Conservation (phyloP, 2,888 invertebrate species). For the Chorisops tibialis region DNA sequence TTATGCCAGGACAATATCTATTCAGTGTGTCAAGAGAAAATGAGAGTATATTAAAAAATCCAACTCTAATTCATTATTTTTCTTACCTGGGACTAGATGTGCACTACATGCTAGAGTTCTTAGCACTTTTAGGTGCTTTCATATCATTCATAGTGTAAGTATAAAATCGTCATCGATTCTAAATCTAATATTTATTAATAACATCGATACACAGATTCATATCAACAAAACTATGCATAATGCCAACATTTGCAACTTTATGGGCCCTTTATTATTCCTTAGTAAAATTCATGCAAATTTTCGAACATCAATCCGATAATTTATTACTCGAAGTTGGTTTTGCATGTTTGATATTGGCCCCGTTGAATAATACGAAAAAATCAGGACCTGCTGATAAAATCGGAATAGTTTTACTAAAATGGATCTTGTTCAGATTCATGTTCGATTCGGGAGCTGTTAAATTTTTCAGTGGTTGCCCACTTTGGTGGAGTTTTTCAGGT, state of each 20-base stretch:
- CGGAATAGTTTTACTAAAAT: constrained; percentile 53
- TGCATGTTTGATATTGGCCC: constrained; percentile 66
- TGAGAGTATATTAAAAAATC: constrained; percentile 56
- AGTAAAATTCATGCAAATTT: constrained; percentile 70
- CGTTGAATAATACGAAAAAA: constrained; percentile 52
- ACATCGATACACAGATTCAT: too few species aligned
- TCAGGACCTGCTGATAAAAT: constrained; percentile 33
- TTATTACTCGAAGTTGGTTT: constrained; percentile 72
- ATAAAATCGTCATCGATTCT: not conserved
- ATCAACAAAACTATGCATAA: constrained; percentile 59
- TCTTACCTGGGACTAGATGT: constrained; percentile 63
- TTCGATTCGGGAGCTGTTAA: constrained; percentile 71
- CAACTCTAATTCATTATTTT: constrained; percentile 65
- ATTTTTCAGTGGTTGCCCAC: constrained; percentile 65
- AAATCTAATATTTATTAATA: too few species aligned
- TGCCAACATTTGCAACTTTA: constrained; percentile 60
- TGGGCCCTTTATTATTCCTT: constrained; percentile 71
- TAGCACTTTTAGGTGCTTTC: constrained; percentile 61
- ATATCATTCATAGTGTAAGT: constrained; percentile 65
- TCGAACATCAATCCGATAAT: constrained; percentile 59
- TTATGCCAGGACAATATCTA: constrained; percentile 58
- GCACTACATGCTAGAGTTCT: constrained; percentile 65
- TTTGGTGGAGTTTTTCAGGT: constrained; percentile 77
- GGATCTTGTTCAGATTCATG: constrained; percentile 70
- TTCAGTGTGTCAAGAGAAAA: constrained; percentile 35